phyloP scores from a whole-genome alignment of 2,113 vertebrate species.

The Anoura caudifer region DNA sequence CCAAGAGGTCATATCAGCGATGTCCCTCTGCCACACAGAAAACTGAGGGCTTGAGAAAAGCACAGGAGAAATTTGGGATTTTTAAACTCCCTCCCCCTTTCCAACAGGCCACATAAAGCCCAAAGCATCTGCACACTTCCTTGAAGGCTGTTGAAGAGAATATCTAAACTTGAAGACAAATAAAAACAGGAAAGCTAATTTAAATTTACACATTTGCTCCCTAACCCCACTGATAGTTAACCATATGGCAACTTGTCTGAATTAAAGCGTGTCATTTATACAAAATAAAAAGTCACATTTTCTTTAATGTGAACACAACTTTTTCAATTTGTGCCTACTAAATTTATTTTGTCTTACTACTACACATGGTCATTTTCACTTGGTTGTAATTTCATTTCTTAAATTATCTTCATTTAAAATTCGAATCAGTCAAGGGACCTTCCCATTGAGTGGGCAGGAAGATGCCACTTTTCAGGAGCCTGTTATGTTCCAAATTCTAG shows the following conservation, averaged over 20 bases:
- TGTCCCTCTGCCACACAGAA: neutral
- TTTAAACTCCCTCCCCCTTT: neutral
- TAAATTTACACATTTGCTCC: neutral
- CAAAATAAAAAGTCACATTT: neutral
- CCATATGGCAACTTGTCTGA: neutral
- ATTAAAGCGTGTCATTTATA: neutral
- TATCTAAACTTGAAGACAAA: neutral
- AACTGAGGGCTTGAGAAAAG: neutral
- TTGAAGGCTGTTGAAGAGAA: neutral
- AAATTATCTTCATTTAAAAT: neutral
- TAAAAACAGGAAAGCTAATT: neutral
- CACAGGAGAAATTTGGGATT: fast-evolving
- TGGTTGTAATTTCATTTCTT: neutral
- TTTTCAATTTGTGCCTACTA: neutral
- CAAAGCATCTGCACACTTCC: neutral
- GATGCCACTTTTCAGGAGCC: neutral
- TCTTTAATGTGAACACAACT: neutral
- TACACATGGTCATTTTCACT: neutral
- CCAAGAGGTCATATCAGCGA: neutral
- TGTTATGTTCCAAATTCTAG: neutral
- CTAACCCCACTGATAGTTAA: neutral
- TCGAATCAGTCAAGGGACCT: neutral
- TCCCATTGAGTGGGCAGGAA: neutral
- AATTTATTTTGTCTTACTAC: neutral
- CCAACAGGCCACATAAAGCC: neutral